A percentile compares a stretch with the other conserved stretches of the same genome.
These are phyloP conservation scores for Micrastur ruficollis DNA, from an alignment of 2,797 vertebrate species.

Conservation along the genomic window DNA sequence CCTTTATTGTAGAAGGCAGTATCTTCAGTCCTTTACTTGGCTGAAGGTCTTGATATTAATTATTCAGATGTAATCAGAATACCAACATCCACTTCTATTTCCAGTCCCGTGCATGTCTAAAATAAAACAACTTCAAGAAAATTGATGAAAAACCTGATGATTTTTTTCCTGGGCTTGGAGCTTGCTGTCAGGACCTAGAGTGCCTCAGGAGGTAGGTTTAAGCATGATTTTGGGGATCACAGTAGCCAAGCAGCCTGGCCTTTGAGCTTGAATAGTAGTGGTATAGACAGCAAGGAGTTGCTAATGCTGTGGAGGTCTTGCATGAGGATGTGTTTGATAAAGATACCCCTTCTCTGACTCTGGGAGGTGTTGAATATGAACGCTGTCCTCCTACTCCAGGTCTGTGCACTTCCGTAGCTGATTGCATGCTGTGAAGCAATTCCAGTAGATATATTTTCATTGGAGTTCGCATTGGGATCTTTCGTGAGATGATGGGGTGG, in stretches of 20 bases:
- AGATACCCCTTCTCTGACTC: background rate
- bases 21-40: background rate
- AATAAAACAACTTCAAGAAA: background rate
- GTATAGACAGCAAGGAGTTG: background rate
- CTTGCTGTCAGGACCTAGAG: background rate
- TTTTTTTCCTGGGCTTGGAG: background rate
- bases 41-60: background rate
- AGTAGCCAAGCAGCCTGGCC: background rate
- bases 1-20: background rate
- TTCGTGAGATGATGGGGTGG: background rate
- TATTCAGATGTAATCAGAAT: background rate
- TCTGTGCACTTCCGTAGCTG: background rate
- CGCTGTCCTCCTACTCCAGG: accelerated
- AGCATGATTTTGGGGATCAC: background rate
- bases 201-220: background rate
- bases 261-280: background rate
- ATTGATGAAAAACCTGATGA: background rate
- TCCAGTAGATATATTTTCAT: background rate
- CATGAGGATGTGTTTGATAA: background rate
- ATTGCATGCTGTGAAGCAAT: background rate
- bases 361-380: background rate
- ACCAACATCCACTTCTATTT: background rate
- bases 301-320: background rate
- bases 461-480: background rate
- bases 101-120: background rate